Conservation (phyloP, 2,888 invertebrate genomes). For the Anaspis maculata region DNA sequence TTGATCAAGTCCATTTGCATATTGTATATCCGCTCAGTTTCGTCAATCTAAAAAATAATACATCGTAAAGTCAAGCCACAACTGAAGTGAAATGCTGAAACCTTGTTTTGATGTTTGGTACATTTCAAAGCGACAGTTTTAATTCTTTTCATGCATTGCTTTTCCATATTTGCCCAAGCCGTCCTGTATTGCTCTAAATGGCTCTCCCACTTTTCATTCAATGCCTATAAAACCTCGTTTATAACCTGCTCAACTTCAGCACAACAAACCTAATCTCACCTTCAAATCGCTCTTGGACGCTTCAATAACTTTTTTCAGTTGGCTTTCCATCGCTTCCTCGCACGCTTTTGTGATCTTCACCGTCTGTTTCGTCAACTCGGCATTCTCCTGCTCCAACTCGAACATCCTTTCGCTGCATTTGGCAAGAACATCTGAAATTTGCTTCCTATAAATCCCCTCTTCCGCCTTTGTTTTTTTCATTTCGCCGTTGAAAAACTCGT, state of each 20-base stretch:
- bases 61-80: no score
- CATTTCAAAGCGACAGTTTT: no score
- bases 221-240: constrained; percentile 12
- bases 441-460: constrained; percentile 25
- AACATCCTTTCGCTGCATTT: constrained; percentile 26
- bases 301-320: constrained; percentile 11
- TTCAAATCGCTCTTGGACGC: constrained; percentile 12
- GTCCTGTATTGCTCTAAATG: no score
- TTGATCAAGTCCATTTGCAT: no score
- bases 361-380: constrained; percentile 15
- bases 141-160: no score
- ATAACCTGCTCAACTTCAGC: neutral
- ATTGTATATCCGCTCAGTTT: no score
- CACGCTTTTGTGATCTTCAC: constrained; percentile 17
- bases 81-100: no score
- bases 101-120: no score
- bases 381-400: constrained; percentile 22
- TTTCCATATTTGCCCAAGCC: no score
- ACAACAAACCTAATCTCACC: constrained; percentile 1
- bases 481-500: constrained; percentile 21
- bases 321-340: constrained; percentile 7
- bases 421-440: constrained; percentile 22
- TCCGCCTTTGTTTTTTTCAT: constrained; percentile 23
- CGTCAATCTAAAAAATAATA: no score
- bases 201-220: constrained; percentile 65